phyloP scores from a whole-genome alignment of 1,140 invertebrate species.

The Sycophila sp. region DNA sequence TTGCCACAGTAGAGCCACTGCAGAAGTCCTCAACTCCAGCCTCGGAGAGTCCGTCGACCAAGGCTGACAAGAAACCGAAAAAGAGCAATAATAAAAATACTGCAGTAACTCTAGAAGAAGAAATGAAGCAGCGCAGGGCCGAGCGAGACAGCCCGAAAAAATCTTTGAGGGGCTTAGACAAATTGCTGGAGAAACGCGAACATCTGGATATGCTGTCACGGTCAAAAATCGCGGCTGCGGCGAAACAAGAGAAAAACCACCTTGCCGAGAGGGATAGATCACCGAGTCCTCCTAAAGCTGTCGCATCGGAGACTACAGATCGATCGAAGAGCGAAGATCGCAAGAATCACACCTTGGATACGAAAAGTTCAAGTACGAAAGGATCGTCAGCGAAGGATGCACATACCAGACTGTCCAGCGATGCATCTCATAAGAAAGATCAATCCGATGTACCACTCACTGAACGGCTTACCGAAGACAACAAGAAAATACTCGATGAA shows the following conservation, averaged over 20 bases:
- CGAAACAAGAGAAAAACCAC: neutral
- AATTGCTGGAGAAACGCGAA: conserved; percentile 65
- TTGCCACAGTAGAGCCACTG: conserved; percentile 25
- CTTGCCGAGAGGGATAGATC: neutral
- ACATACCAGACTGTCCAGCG: neutral
- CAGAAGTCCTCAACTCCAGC: conserved; percentile 1
- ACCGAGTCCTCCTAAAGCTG: neutral
- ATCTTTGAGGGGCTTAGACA: conserved; percentile 64
- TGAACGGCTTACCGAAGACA: conserved; percentile 15
- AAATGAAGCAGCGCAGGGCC: conserved; percentile 68
- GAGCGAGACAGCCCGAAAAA: conserved; percentile 65
- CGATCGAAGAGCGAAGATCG: conserved; percentile 42
- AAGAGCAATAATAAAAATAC: conserved; percentile 49
- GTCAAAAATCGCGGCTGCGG: conserved; percentile 42
- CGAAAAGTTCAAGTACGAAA: neutral
- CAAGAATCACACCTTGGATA: conserved; percentile 39
- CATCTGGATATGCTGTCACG: conserved; percentile 62
- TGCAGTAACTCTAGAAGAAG: conserved; percentile 66
- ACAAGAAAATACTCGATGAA: neutral
- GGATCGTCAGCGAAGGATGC: neutral
- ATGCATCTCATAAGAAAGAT: conserved; percentile 8
- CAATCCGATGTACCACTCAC: neutral
- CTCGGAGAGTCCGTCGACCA: conserved; percentile 7
- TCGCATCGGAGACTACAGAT: neutral
- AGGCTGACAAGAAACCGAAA: conserved; percentile 51